Percentiles rank a stretch among this genome's conserved stretches.
Conservation (phyloP, 2,113 vertebrate species). For the Rhegmatorhina hoffmannsi region DNA sequence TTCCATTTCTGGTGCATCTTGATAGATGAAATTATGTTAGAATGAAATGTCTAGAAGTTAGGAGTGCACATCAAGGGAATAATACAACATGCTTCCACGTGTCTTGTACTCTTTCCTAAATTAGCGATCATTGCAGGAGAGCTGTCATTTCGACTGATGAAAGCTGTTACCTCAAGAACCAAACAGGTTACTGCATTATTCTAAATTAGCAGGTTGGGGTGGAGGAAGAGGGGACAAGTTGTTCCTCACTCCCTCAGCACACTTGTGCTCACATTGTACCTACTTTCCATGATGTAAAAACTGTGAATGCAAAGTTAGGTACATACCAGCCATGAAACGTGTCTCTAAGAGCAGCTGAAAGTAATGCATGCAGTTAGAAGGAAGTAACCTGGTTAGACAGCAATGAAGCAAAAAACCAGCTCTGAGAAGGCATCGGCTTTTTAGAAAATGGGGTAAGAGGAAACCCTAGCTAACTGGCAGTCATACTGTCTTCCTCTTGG, state of each 20-base stretch:
- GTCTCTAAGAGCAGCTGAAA: not conserved
- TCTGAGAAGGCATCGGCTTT: not conserved
- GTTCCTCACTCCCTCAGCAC: not conserved
- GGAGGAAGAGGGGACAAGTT: rapidly evolving
- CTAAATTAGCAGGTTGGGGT: not conserved
- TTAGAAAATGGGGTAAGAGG: not conserved
- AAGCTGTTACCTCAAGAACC: not conserved
- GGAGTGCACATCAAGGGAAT: not conserved
- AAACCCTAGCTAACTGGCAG: not conserved
- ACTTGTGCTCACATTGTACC: not conserved
- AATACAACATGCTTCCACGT: not conserved
- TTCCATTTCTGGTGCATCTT: not conserved
- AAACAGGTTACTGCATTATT: not conserved
- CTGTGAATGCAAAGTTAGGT: not conserved
- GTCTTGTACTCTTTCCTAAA: not conserved
- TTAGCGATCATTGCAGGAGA: not conserved
- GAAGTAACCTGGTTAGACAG: not conserved
- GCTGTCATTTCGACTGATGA: not conserved
- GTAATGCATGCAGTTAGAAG: not conserved
- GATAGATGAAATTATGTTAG: not conserved
- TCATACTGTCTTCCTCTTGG: not conserved
- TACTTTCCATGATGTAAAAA: rapidly evolving
- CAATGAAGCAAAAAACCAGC: not conserved
- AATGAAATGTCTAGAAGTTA: not conserved
- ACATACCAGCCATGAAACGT: not conserved